Evolutionary conservation across 1,140 invertebrate genomes (phyloP).

Genomic region (Polyergus mexicanus): DNA sequence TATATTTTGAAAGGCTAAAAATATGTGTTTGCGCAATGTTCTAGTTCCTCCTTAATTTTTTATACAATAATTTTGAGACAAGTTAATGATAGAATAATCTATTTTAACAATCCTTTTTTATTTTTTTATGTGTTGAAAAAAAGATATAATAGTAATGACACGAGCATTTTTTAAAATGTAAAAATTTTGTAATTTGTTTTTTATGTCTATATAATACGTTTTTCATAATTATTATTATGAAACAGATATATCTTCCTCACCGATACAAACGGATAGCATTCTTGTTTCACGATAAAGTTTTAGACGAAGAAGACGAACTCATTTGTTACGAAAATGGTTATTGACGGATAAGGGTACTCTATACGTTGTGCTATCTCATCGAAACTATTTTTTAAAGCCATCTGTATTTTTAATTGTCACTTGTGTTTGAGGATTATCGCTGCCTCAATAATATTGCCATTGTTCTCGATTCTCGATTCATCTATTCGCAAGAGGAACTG

Average conservation of each 20-base stretch:
- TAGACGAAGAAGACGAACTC: background rate
- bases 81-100: background rate
- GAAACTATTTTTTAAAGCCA: background rate
- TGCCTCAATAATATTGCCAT: background rate
- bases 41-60: too few relatives aligned
- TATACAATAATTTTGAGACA: background rate
- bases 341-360: background rate
- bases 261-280: background rate
- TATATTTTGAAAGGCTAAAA: too few relatives aligned
- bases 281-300: background rate
- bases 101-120: background rate
- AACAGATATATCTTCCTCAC: background rate
- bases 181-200: background rate
- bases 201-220: background rate
- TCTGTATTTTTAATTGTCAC: background rate
- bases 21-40: too few relatives aligned
- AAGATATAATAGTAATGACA: background rate
- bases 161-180: conserved; percentile 8
- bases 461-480: background rate
- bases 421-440: background rate
- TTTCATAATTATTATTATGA: conserved; percentile 39
- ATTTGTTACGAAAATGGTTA: background rate
- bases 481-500: background rate
- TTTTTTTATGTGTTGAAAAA: background rate
- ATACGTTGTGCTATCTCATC: background rate